These are phyloP conservation scores for Eidolon helvum DNA, from an alignment of 2,113 vertebrate genomes.

Conservation along the genomic window DNA sequence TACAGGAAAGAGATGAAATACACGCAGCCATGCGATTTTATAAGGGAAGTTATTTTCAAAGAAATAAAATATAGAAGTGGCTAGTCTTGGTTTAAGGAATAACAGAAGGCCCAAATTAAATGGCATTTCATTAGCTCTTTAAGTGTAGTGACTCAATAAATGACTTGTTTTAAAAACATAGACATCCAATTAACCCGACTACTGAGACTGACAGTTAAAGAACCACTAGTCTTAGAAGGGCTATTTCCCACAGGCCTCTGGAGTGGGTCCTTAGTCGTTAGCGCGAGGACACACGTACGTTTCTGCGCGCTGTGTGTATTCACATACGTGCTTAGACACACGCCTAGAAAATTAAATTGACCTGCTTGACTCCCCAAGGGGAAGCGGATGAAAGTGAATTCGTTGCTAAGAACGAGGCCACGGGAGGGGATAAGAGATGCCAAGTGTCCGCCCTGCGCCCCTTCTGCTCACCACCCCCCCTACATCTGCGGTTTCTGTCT, in stretches of 20 bases:
- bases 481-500: constrained; percentile 72
- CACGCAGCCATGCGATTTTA: not conserved
- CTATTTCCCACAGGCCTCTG: not conserved
- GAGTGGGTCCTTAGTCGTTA: fast-evolving
- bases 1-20: not conserved
- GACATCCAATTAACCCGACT: not conserved
- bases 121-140: not conserved
- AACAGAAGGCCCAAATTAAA: not conserved
- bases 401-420: not conserved
- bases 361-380: not conserved
- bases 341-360: not conserved
- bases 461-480: not conserved
- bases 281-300: not conserved
- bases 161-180: constrained; percentile 10
- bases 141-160: not conserved
- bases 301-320: fast-evolving
- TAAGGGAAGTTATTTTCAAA: not conserved
- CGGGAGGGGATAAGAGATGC: not conserved
- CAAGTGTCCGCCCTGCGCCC: not conserved
- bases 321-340: not conserved
- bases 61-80: not conserved
- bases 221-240: not conserved
- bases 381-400: fast-evolving
- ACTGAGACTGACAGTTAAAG: not conserved
- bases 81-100: not conserved